These are phyloP conservation scores for Microplitis demolitor DNA, from an alignment of 1,140 invertebrate species.

Conservation along the genomic window DNA sequence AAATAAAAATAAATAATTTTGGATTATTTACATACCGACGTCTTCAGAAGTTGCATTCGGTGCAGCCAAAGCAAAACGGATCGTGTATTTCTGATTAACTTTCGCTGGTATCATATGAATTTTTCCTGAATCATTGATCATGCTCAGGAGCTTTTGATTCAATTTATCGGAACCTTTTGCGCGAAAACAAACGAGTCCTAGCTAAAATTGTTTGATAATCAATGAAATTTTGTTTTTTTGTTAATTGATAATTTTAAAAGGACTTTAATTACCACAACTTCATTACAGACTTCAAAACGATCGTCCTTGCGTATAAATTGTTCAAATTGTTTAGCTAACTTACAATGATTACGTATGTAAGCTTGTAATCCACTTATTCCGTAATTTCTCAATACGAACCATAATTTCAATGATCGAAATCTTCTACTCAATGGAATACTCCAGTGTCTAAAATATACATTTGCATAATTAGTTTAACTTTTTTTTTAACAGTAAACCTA, in stretches of 20 bases:
- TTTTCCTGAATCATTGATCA: slow-evolving; percentile 95
- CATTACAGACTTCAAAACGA: slow-evolving; percentile 93
- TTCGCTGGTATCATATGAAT: slow-evolving; percentile 97
- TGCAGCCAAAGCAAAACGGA: slow-evolving; percentile 93
- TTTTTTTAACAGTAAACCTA: too few relatives aligned
- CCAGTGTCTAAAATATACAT: slow-evolving; percentile 77
- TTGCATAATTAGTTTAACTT: too few relatives aligned
- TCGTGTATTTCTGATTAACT: slow-evolving; percentile 89
- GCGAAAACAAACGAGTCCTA: slow-evolving; percentile 85
- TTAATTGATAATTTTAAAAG: slow-evolving; percentile 7
- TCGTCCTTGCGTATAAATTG: slow-evolving; percentile 80
- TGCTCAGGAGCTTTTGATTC: slow-evolving; percentile 92
- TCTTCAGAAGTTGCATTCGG: slow-evolving; percentile 88
- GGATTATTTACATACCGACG: slow-evolving; percentile 68
- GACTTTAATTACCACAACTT: slow-evolving; percentile 82
- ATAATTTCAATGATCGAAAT: slow-evolving; percentile 92
- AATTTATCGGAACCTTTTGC: slow-evolving; percentile 85
- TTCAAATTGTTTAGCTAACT: slow-evolving; percentile 94
- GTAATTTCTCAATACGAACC: slow-evolving; percentile 95
- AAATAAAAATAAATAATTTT: too few relatives aligned
- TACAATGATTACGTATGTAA: slow-evolving; percentile 91
- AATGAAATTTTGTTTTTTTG: not conserved
- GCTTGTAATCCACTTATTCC: slow-evolving; percentile 91
- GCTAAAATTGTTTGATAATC: slow-evolving; percentile 54
- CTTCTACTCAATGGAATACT: slow-evolving; percentile 93